These are phyloP conservation scores for Drosophila ironensis DNA, from an alignment of 1,140 invertebrate species.

Conservation along the genomic window DNA sequence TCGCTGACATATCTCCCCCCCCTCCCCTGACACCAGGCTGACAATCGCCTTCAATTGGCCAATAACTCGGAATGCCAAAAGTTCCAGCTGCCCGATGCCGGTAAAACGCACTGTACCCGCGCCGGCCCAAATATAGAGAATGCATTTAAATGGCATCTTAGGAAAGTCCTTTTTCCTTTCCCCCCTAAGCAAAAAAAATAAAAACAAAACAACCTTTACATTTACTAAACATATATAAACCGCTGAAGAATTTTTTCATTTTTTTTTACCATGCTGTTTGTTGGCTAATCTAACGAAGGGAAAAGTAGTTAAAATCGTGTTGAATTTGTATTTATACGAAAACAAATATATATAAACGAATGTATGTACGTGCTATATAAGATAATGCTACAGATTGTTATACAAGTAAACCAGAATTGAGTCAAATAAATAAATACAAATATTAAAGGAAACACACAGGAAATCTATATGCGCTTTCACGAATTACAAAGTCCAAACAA, in stretches of 20 bases:
- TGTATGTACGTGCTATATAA: conserved; percentile 49
- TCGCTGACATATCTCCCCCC: conserved; percentile 22
- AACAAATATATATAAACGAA: conserved; percentile 28
- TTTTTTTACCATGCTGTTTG: conserved; percentile 27
- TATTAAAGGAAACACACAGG: conserved; percentile 11
- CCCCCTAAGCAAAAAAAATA: not conserved
- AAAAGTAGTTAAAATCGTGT: conserved; percentile 53
- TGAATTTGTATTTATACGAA: conserved; percentile 68
- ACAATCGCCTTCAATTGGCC: conserved; percentile 14
- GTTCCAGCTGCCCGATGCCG: not conserved
- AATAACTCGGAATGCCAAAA: not conserved
- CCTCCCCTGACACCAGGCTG: not conserved
- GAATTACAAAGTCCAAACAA: conserved; percentile 24
- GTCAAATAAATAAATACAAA: conserved; percentile 12
- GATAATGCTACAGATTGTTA: conserved; percentile 72
- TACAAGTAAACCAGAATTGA: conserved; percentile 54
- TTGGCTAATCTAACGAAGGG: conserved; percentile 9
- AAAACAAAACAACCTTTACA: not conserved
- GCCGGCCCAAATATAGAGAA: conserved; percentile 1
- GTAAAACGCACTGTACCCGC: conserved; percentile 20
- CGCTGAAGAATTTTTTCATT: conserved; percentile 1
- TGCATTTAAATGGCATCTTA: conserved; percentile 20
- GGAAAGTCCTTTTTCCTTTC: conserved; percentile 4
- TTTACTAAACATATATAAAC: conserved; percentile 10
- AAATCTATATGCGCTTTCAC: conserved; percentile 36